Conservation (phyloP, 2,888 invertebrate genomes). For the Kryphioiulus occultus region DNA sequence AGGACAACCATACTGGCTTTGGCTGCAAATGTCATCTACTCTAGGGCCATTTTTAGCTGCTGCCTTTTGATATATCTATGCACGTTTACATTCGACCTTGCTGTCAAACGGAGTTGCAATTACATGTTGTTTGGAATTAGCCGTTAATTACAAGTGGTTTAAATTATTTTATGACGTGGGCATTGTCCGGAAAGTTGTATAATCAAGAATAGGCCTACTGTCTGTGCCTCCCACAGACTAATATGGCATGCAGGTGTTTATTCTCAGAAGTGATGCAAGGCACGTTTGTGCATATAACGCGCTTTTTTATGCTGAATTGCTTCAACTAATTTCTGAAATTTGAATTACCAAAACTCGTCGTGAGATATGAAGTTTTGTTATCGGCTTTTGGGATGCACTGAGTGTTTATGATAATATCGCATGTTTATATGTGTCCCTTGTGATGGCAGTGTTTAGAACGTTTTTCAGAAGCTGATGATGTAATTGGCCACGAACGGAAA, state of each 20-base stretch:
- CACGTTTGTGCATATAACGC: background rate
- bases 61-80: background rate
- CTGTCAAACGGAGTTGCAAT: background rate
- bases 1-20: no score
- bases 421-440: no score
- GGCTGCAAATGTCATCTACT: no score
- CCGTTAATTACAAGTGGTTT: background rate
- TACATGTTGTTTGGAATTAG: background rate
- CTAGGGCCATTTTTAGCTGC: background rate
- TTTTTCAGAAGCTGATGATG: no score
- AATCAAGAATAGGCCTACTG: background rate
- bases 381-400: background rate
- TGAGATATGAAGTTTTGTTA: no score
- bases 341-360: background rate
- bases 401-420: background rate
- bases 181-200: background rate
- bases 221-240: background rate
- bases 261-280: background rate
- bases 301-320: background rate
- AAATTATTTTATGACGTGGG: slow-evolving; percentile 8
- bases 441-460: no score
- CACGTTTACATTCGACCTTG: background rate
- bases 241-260: background rate
- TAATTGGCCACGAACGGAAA: background rate
- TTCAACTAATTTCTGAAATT: background rate